These are phyloP conservation scores for Paracentrotus lividus DNA, from an alignment of 53 echinoderm and acorn worm genomes.

Conservation along the genomic window DNA sequence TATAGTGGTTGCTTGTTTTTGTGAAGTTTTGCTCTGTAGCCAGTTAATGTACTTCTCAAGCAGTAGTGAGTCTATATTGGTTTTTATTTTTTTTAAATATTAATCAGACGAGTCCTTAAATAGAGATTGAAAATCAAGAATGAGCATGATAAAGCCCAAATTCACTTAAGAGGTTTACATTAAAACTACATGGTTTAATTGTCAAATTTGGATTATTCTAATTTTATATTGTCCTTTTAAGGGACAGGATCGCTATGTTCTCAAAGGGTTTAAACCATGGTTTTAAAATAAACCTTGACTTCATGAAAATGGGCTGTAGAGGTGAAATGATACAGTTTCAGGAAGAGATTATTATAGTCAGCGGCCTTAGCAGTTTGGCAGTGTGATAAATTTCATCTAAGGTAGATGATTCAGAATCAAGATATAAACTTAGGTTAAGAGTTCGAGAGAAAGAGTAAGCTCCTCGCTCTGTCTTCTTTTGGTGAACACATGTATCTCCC, in stretches of 20 bases:
- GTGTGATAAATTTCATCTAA: neutral
- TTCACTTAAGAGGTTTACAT: no score
- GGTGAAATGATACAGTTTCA: neutral
- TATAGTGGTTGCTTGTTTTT: neutral
- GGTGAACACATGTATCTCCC: neutral
- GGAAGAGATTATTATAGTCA: neutral
- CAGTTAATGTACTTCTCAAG: constrained; percentile 49
- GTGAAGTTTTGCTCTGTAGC: constrained; percentile 7
- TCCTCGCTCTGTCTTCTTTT: neutral
- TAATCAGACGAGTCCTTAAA: neutral
- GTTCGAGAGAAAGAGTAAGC: neutral
- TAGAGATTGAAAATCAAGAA: neutral
- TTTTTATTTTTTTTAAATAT: neutral
- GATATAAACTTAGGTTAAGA: neutral
- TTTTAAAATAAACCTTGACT: no score
- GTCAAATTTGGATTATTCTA: no score
- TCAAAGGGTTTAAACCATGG: no score
- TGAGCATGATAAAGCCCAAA: neutral
- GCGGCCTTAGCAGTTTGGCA: neutral
- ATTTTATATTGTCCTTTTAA: no score
- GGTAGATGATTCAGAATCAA: neutral
- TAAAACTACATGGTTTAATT: no score
- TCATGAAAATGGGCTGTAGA: no score
- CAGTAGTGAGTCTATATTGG: constrained; percentile 69
- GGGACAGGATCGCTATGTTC: no score